Evolutionary conservation across 2,797 vertebrate species (phyloP), one percentile per base, ranked within the genome.

Genomic region (Pagetopsis macropterus): DNA sequence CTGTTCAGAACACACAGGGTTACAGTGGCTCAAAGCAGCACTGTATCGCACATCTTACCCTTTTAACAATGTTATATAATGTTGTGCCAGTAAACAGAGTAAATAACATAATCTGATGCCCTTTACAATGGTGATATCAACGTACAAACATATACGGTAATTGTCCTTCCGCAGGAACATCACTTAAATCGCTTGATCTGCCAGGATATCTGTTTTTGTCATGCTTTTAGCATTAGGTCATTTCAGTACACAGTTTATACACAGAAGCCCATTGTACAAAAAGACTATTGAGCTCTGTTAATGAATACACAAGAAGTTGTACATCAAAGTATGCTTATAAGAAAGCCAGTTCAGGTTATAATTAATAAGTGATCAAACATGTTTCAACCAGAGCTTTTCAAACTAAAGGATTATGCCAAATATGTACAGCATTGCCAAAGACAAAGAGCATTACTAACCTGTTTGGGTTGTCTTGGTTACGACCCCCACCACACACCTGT

Each of bases 401-500:
- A 31, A 50, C 5, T 43, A 21, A 55, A 19, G 31, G 4, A 44
- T 23, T 3, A 3, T 12, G n/a, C 41, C 5, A 63, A 55, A 44
- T 60, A 31, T 65, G 23, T 17, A 45, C 4, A 63, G n/a, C 13
- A 33, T 3, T 50, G 57, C 10, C 70, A 23, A 41, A 62, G 51
- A 58, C 48, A 13, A 64, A 59, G 15, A 15, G 5, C 1, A 8
- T 74, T 63, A 84, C 89, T 67, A 85, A 94, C 89, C 90, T 91
- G 57, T 80, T 91, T 50, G 88, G 89, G 69, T 91, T 92, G 52
- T 91, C 92, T 54, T 75, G 63, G 75, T 88, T 87, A 60, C 86
- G 88, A 7, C 87, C 77, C 19, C 87, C 78, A 3, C 74, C 90
- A 65, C 97, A 99, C 13, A 82, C 87, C 72, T 96, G 94, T 5